phyloP scores from a whole-genome alignment of 1,140 invertebrate genomes.

The Lepeophtheirus salmonis region DNA sequence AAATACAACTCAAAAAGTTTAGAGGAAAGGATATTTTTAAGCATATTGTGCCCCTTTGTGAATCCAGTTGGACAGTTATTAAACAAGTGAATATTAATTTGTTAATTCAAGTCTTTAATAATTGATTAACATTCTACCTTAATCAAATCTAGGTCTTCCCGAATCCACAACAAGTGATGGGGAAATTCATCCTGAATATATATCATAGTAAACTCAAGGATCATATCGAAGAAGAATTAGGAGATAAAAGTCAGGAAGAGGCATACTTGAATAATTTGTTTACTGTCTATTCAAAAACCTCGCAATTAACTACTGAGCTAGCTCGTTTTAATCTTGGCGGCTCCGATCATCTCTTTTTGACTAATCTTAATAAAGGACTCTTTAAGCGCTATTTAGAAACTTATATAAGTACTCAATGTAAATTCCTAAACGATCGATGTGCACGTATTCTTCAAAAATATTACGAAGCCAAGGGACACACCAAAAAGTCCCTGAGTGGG shows the following conservation, averaged over 20 bases:
- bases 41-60: constrained; percentile 73
- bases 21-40: constrained; percentile 52
- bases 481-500: constrained; percentile 56
- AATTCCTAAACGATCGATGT: constrained; percentile 53
- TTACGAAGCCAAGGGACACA: constrained; percentile 82
- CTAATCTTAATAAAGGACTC: constrained; percentile 59
- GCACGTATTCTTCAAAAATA: constrained; percentile 55
- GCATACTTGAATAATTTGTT: constrained; percentile 69
- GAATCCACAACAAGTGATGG: constrained; percentile 94
- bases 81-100: constrained; percentile 1
- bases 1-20: constrained; percentile 44
- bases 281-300: constrained; percentile 61
- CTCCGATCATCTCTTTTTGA: constrained; percentile 56
- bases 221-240: constrained; percentile 40
- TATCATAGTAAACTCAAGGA: constrained; percentile 72
- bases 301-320: constrained; percentile 49
- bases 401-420: constrained; percentile 55
- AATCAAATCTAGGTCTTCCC: constrained; percentile 81
- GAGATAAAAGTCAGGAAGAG: constrained; percentile 57
- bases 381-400: constrained; percentile 57
- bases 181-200: constrained; percentile 89
- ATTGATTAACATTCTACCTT: no score
- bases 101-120: no score
- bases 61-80: constrained; percentile 48
- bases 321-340: constrained; percentile 52